Evolutionary conservation across 2,113 vertebrate genomes (phyloP).

Genomic region (Cisticola juncidis): DNA sequence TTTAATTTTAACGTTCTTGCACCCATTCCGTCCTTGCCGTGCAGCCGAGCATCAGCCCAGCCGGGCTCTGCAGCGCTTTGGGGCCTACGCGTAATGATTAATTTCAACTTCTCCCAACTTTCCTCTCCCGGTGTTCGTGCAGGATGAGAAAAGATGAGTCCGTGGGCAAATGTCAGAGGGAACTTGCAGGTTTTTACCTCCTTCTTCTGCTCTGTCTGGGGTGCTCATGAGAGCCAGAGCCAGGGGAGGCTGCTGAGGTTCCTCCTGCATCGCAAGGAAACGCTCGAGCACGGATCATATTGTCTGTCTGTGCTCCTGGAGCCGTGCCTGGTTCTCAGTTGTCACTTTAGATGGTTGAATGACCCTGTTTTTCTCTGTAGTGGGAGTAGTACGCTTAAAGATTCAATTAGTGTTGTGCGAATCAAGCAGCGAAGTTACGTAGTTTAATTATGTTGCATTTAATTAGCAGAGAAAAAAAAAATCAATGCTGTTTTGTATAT

Average conservation of each 20-base stretch:
- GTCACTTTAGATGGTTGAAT: neutral
- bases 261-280: neutral
- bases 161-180: neutral
- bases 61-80: neutral
- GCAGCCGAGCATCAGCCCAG: neutral
- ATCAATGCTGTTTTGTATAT: conserved; percentile 8
- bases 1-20: neutral
- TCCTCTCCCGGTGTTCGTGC: neutral
- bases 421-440: conserved; percentile 32
- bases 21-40: neutral
- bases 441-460: conserved; percentile 50
- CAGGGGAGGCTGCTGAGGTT: neutral
- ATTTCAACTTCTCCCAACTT: conserved; percentile 8
- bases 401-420: conserved; percentile 34
- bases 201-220: neutral
- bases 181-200: neutral
- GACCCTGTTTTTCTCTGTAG: neutral
- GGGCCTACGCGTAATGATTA: neutral
- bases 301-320: conserved; percentile 50
- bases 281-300: neutral
- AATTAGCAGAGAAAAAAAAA: conserved; percentile 11
- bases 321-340: conserved; percentile 30
- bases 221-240: neutral
- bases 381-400: conserved; percentile 29
- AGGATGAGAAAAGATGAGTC: neutral